Base-by-base conservation (phyloP, 2,888 invertebrate species). In the Xestia c-nigrum region DNA sequence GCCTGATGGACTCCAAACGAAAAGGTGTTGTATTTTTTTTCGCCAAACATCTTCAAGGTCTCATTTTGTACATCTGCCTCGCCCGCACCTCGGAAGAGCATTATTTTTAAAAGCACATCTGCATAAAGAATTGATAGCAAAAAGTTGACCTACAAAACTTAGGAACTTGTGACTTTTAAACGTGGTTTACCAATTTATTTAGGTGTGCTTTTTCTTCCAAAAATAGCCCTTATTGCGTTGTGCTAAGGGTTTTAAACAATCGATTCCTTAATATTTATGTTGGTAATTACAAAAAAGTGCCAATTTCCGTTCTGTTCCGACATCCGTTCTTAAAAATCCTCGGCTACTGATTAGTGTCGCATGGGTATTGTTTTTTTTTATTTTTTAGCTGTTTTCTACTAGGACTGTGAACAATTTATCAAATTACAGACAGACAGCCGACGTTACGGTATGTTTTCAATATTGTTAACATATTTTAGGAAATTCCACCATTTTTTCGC, bases 321-420 rank as follows among this genome's bases (percentile, higher is more conserved):
- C 94, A 96, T 96, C 96, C 96, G 96, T 94, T 93, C 90, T 92
- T 94, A 94, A 95, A 96, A 96, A 95, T 96, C 96, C 91, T 94
- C 94, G 92, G 92, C 88, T 89, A 91, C 90, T 96, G 95, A 96
- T 96, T 95, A 94, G 95, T 94, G 94, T 93, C 93, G 93, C 94
- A 94, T 94, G 93, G 93, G 94, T 88, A 90, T 89, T 89, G 91
- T 94, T 95, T 96, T 96, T 94, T 89, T 87, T 85, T 84, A 94
- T 94, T 94, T 95, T 94, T 93, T 90, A 91, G 83, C 78, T 78
- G 80, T 91, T 90, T 92, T 95, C 94, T 93, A 91, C 89, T 87
- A 91, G 87, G 89, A 89, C 90, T 91, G 90, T 88, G 84, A 87
- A 90, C 89, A 91, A 95, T 96, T 95, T 93, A 94, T 96, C 93